These are phyloP conservation scores for Lobophora halterata DNA, from an alignment of 2,888 invertebrate genomes.

Conservation along the genomic window DNA sequence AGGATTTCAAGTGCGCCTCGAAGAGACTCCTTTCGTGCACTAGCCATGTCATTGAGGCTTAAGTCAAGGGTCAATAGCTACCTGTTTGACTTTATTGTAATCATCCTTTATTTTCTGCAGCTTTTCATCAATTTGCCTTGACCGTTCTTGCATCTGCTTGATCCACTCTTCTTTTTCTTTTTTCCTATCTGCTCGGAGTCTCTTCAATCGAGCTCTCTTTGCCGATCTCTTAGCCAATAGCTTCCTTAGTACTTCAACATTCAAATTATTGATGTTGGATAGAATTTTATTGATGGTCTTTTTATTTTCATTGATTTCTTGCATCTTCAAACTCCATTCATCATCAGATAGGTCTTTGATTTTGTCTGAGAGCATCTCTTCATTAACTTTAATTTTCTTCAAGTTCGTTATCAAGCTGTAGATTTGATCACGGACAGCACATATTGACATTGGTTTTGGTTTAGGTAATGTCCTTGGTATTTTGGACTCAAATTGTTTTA, in stretches of 20 bases:
- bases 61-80: constrained; percentile 33
- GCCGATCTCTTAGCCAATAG: constrained; percentile 66
- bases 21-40: no score
- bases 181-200: constrained; percentile 54
- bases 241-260: constrained; percentile 61
- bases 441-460: constrained; percentile 39
- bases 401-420: constrained; percentile 37
- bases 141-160: constrained; percentile 69
- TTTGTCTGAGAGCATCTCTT: constrained; percentile 65
- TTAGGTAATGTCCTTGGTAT: constrained; percentile 14
- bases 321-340: constrained; percentile 78
- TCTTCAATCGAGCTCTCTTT: constrained; percentile 71
- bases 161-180: constrained; percentile 57
- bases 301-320: constrained; percentile 73
- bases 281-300: constrained; percentile 62
- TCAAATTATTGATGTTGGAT: constrained; percentile 58
- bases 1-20: no score
- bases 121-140: constrained; percentile 84
- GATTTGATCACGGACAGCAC: constrained; percentile 43
- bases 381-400: constrained; percentile 48
- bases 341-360: constrained; percentile 65
- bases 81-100: constrained; percentile 82
- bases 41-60: background rate
- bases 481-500: constrained; percentile 47
- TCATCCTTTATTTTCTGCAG: constrained; percentile 83